Conservation (phyloP, 2,113 vertebrate genomes). For the Myrmecobius fasciatus region DNA sequence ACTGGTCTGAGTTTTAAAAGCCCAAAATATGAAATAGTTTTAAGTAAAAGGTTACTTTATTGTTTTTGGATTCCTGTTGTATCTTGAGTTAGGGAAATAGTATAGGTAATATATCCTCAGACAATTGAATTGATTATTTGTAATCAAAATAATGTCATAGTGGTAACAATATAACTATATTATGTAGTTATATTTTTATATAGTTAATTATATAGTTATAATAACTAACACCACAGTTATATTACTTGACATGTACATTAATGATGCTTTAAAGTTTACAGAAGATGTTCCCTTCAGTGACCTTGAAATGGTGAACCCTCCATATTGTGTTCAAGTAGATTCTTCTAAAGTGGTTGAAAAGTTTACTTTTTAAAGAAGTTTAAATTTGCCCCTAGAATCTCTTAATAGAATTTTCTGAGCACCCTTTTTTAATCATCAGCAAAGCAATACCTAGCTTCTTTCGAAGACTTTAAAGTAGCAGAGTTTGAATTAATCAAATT, state of each 20-base stretch:
- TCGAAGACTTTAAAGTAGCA: slow-evolving; percentile 24
- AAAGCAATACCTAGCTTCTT: slow-evolving; percentile 37
- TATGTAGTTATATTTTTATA: too few relatives aligned
- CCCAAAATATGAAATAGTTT: neutral
- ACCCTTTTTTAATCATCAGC: slow-evolving; percentile 29
- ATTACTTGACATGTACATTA: neutral
- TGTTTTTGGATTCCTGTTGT: neutral
- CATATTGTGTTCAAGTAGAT: neutral
- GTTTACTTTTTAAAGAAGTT: slow-evolving; percentile 41
- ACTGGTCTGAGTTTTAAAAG: neutral
- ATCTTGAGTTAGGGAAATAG: neutral
- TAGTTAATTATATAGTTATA: neutral
- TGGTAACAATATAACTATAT: too few relatives aligned
- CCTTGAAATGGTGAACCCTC: neutral
- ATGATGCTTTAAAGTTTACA: neutral
- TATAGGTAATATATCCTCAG: neutral
- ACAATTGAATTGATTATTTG: neutral
- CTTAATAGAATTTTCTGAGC: slow-evolving; percentile 41
- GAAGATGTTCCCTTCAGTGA: neutral
- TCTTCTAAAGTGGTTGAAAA: neutral
- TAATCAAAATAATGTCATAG: neutral
- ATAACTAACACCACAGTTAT: neutral
- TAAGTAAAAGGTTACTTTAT: neutral
- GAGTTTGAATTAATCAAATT: slow-evolving; percentile 41
- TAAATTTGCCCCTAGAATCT: slow-evolving; percentile 27